phyloP scores from a whole-genome alignment of 2,888 invertebrate genomes.

The Eristalinus sepulchralis region DNA sequence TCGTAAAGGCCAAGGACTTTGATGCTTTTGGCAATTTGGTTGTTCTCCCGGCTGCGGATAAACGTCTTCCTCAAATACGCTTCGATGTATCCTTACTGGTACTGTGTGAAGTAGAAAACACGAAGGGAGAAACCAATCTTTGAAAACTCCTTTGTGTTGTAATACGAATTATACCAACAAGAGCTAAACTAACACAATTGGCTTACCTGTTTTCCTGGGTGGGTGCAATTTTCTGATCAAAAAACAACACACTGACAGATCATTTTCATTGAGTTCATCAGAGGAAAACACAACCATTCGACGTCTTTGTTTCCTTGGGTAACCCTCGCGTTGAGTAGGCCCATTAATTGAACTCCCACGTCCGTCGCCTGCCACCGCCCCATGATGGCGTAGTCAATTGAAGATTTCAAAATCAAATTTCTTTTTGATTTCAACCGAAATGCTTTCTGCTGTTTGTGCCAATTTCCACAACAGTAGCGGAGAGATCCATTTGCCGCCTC shows the following conservation, averaged over 20 bases:
- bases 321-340: background rate
- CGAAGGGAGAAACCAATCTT: too few species aligned
- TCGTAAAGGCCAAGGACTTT: too few species aligned
- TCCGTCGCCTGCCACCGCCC: background rate
- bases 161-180: too few species aligned
- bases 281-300: background rate
- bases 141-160: too few species aligned
- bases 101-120: too few species aligned
- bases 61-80: too few species aligned
- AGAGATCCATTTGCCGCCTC: constrained; percentile 19
- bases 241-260: background rate
- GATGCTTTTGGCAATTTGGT: too few species aligned
- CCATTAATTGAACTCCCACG: background rate
- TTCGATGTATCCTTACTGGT: too few species aligned
- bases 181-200: too few species aligned
- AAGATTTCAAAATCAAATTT: constrained; percentile 47
- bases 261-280: background rate
- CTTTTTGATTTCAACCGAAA: constrained; percentile 39
- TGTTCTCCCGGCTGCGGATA: too few species aligned
- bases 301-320: background rate
- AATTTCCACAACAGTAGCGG: constrained; percentile 45
- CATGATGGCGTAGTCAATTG: constrained; percentile 13
- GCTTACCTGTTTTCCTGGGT: too few species aligned
- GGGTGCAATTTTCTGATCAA: background rate
- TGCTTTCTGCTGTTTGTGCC: constrained; percentile 42